These are phyloP conservation scores for Gallinago solitaria DNA, from an alignment of 2,797 vertebrate species.

Conservation along the genomic window DNA sequence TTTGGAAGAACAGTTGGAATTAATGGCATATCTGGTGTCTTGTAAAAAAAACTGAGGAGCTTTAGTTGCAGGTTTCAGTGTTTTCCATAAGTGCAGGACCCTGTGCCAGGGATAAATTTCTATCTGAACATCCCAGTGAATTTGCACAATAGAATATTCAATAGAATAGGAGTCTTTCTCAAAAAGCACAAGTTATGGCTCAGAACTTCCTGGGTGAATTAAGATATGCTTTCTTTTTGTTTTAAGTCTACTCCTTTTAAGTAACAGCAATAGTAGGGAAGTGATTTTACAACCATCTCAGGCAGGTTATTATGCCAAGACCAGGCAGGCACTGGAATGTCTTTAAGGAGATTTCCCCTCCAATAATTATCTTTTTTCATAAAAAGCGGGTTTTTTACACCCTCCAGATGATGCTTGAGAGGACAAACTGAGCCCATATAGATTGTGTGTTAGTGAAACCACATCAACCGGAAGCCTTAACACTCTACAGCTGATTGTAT, in stretches of 20 bases:
- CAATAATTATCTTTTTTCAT: neutral
- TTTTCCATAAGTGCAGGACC: neutral
- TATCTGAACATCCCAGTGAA: neutral
- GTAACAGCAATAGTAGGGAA: neutral
- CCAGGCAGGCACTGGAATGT: neutral
- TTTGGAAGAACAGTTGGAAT: slow-evolving; percentile 23
- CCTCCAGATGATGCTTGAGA: neutral
- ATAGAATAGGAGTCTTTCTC: neutral
- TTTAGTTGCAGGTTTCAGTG: neutral
- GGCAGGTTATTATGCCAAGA: neutral
- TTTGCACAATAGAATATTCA: neutral
- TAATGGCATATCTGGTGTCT: neutral
- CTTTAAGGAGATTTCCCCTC: neutral
- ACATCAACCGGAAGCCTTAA: neutral
- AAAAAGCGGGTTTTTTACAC: neutral
- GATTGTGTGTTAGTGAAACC: neutral
- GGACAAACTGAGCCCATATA: slow-evolving; percentile 9
- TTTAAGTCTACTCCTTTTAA: neutral
- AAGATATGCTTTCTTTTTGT: neutral
- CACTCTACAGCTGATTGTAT: slow-evolving; percentile 27
- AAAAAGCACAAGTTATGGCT: neutral
- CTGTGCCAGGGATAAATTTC: neutral
- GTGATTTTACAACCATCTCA: neutral
- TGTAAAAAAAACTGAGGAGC: neutral
- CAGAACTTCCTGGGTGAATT: neutral